Conservation (phyloP, 2,797 vertebrate species). For the Neomorphus geoffroyi region DNA sequence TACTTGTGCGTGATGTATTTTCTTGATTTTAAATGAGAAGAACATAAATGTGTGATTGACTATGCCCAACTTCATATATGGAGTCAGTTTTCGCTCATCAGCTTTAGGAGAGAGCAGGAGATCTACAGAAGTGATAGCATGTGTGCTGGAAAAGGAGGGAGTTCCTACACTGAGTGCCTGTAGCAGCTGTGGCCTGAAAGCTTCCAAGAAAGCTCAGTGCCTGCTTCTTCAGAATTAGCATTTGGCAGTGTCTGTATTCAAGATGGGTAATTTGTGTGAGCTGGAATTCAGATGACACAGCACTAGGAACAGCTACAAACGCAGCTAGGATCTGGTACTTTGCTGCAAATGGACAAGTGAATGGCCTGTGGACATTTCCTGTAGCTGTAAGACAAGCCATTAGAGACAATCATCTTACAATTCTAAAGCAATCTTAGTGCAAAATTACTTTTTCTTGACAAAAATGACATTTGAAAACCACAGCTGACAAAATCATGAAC, state of each 20-base stretch:
- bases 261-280: background rate
- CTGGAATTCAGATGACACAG: background rate
- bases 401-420: background rate
- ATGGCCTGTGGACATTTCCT: background rate
- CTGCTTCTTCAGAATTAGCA: background rate
- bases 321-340: background rate
- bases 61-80: background rate
- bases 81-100: background rate
- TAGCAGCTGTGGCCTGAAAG: slow-evolving; percentile 33
- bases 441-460: background rate
- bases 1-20: slow-evolving; percentile 23
- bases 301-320: background rate
- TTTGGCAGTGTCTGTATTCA: background rate
- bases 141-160: slow-evolving; percentile 7
- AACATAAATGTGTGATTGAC: background rate
- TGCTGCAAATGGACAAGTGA: background rate
- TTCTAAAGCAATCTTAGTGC: background rate
- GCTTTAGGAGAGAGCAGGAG: background rate
- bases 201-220: slow-evolving; percentile 6
- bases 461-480: background rate
- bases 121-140: background rate
- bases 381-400: background rate
- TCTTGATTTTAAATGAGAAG: background rate
- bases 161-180: slow-evolving; percentile 4
- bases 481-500: background rate